A percentile compares a stretch with the other conserved stretches of the same genome.
These are phyloP conservation scores for Labeo rohita DNA, from an alignment of 2,113 vertebrate species.

Conservation along the genomic window DNA sequence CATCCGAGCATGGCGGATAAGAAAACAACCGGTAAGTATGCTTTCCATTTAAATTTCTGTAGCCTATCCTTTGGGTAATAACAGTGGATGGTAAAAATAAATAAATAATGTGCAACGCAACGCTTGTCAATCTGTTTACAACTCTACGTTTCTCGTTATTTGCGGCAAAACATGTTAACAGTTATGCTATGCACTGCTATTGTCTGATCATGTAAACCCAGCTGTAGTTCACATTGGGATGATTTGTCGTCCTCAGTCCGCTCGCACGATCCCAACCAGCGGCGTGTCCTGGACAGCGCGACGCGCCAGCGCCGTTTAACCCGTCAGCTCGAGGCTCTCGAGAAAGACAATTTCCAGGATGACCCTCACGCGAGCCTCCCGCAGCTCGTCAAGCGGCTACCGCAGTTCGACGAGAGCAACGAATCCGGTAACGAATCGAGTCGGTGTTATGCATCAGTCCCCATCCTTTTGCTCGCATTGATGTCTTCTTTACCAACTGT, in stretches of 20 bases:
- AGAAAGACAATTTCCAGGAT: conserved; percentile 93
- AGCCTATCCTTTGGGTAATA: neutral
- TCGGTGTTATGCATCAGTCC: neutral
- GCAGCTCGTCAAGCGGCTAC: conserved; percentile 81
- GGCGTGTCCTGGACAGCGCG: conserved; percentile 84
- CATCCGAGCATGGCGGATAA: conserved; percentile 59
- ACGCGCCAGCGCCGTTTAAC: conserved; percentile 83
- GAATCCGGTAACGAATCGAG: conserved; percentile 75
- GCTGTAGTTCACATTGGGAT: neutral
- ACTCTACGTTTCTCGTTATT: neutral
- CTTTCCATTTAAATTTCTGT: neutral
- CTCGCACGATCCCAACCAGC: conserved; percentile 83
- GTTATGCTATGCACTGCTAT: neutral
- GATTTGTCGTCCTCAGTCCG: conserved; percentile 66
- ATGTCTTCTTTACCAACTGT: neutral
- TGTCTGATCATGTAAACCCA: neutral
- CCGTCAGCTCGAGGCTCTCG: conserved; percentile 87
- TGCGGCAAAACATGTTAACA: neutral
- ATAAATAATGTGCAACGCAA: neutral
- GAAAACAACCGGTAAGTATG: conserved; percentile 52
- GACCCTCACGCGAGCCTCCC: conserved; percentile 86
- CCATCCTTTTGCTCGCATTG: neutral
- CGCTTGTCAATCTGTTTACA: neutral
- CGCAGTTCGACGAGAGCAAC: conserved; percentile 86
- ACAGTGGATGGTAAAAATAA: neutral